Base-by-base conservation (phyloP, 2,113 vertebrate genomes). In the Otus sunia region DNA sequence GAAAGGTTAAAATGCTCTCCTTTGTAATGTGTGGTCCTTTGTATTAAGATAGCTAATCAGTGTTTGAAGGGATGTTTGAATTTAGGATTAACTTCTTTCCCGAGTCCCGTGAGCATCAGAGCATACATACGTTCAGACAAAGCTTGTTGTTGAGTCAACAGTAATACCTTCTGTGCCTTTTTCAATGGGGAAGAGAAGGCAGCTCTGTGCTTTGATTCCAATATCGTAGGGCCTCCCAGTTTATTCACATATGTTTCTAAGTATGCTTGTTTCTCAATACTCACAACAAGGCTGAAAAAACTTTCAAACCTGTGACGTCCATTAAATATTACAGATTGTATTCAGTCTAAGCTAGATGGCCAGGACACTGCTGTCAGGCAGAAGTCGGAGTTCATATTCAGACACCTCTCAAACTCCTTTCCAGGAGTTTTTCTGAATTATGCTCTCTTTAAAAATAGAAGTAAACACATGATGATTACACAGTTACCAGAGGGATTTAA, bases 31-130 rank as follows among this genome's bases (percentile, higher is more conserved):
- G 86, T 74, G 88, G 78, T 25, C 75, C 73, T 93, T 91, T 88
- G 55, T 81, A 62, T 27, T 41, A 43, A 39, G 82, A 75, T n/a
- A 29, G 85, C 49, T 87, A 26, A 77, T 74, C 91, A 37, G 84
- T 66, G 45, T 67, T 58, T 15, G 87, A 86, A 81, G 83, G 92
- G 56, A 22, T 71, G 30, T 47, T 76, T 84, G 88, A 89, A 47
- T 52, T 87, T 91, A 68, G 94, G 93, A 94, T 79, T 72, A 62
- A 59, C 53, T 53, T 53, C 30, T 11, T 63, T 93, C 47, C 66
- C 3, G 1, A 21, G 72, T 72, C 81, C 37, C 11, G 20, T 25
- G 62, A 32, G 88, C 93, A 92, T 88, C 77, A 47, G 55, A 86
- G 69, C 82, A 30, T 26, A 69, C 39, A 21, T 19, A 22, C 5